Evolutionary conservation across 2,888 invertebrate species (phyloP).

Genomic region (Tethea ocularis): DNA sequence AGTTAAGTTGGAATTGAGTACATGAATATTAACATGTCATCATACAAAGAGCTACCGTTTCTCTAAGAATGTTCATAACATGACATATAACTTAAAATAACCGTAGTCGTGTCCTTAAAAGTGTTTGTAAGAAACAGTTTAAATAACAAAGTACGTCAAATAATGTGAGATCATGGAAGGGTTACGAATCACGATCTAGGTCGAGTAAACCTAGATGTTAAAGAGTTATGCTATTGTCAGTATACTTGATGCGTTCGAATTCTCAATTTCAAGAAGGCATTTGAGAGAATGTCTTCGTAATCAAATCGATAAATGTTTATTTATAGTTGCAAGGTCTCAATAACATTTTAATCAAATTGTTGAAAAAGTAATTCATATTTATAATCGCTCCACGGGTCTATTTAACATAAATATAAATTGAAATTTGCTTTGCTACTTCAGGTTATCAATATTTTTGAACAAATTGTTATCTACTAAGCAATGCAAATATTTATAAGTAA

Average conservation of each 20-base stretch:
- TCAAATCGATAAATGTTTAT: background rate
- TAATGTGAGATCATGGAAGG: conserved; percentile 28
- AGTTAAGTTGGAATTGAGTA: conserved; percentile 25
- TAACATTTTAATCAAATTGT: background rate
- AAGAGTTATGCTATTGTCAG: background rate
- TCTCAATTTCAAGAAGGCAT: background rate
- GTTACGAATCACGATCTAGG: conserved; percentile 33
- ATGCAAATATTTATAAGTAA: no score
- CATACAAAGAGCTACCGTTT: conserved; percentile 10
- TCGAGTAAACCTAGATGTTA: conserved; percentile 25
- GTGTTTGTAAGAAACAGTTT: conserved; percentile 13
- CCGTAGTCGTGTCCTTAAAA: conserved; percentile 6
- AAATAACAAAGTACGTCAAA: conserved; percentile 17
- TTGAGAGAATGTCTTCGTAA: background rate
- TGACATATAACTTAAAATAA: conserved; percentile 6
- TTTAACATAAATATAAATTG: no score
- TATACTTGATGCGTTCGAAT: background rate
- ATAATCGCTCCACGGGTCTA: no score
- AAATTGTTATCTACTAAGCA: no score
- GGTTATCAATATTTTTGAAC: no score
- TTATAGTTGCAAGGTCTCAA: background rate
- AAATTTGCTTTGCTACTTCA: no score
- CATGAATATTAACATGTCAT: conserved; percentile 20
- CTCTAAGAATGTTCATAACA: background rate
- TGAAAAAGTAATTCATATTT: background rate